Base-by-base conservation (phyloP, 2,888 invertebrate genomes). In the Latheticus oryzae region DNA sequence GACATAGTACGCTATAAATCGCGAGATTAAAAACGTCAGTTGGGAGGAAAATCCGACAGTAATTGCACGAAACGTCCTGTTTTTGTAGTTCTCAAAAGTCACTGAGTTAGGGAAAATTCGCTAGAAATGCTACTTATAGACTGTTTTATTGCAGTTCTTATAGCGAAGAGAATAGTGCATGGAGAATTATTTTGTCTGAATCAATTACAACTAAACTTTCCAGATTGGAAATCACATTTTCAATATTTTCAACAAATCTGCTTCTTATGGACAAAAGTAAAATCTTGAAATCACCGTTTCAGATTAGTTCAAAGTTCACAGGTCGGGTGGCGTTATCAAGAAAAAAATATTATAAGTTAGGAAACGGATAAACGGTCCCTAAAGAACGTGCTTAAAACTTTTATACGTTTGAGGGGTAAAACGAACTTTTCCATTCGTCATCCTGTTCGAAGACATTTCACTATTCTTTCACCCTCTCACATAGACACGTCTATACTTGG, bases 391-490 rank as follows among this genome's bases (percentile, higher is more conserved):
- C 42, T 52, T 52, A 52, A 52, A 52, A 52, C 38, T 51, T 52
- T 52, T 52, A 52, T 45, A 32, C 32, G 40, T 54, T 16, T 30
- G 54, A 23, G 32, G 50, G 56, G 32, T 33, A 43, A 32, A 56
- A 26, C 42, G 19, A 54, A 54, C 54, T 58, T 58, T 52, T 54
- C 50, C 58, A 58, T 58, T 32, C 53, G 58, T 58, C 58, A 58
- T 58, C 35, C 55, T 15, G 48, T 53, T 47, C 42, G 38, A 54
- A 52, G 47, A 52, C 56, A 57, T 52, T 60, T 52, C 55, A 26
- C 48, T 16, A 17, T 43, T 45, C 45, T 37, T 55, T 40, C 51
- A 24, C 53, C 47, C 58, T 47, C 59, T 37, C 35, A 28, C 17
- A 15, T 33, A 40, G 48, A 38, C 54, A 47, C 58, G 50, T 51